Evolutionary conservation across 2,113 vertebrate genomes (phyloP), one percentile per base, ranked within the genome.

Genomic region (Parotia lawesii): DNA sequence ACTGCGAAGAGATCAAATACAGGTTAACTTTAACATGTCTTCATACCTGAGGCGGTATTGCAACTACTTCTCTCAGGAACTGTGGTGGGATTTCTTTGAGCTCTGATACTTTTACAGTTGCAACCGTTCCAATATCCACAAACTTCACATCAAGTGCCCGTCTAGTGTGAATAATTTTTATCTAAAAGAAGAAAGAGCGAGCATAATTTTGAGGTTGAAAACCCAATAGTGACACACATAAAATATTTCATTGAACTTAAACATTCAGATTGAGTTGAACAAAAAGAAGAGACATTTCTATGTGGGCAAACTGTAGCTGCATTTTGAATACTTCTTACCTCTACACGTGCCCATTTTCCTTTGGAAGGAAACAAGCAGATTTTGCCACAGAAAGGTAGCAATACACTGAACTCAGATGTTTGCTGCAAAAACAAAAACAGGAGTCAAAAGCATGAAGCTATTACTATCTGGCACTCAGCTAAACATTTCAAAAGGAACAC

Each of bases 21-120:
- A 80, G 35, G 25, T 53, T 47, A 83, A 29, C 35, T 51, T 71
- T 45, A 77, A 74, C 8, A 37, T 7, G 14, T 53, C 23, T 70
- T 31, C 23, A 76, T 96, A 99, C 99, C 99, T 99, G 99, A 88
- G 98, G 98, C 51, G 99, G 99, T 66, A 99, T 98, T 64, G 98
- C 84, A 74, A 97, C 94, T 47, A 99, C 94, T 87, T 98, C 98
- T 88, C 97, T 98, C 35, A 99, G 93, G 89, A 99, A 98, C 5
- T 94, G 91, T 14, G 97, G 92, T 6, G 99, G 99, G 66, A 99
- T 98, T 96, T 99, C 99, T 96, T 98, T 96, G 60, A 99, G 98
- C 40, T 99, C 99, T 7, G 98, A 98, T 51, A 99, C 97, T 96
- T 99, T 98, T 18, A 99, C 97, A 38, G 99, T 99, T 65, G 98